Base-by-base conservation (phyloP, 2,113 vertebrate species). In the Apodemus sylvaticus region DNA sequence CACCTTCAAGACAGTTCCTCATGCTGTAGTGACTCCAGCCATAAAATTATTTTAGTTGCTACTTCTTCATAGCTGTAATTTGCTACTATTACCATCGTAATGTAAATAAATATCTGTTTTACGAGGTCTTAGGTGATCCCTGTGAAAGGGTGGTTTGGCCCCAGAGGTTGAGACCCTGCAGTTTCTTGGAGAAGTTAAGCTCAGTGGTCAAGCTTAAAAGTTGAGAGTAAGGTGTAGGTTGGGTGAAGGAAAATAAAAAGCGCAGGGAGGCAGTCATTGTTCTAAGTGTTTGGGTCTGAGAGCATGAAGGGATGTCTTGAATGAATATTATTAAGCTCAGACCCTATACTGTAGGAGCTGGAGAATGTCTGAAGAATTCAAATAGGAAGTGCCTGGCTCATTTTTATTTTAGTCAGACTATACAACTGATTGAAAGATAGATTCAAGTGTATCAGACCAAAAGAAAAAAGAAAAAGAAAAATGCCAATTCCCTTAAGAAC, bases 311-410 rank as follows among this genome's bases (percentile, higher is more conserved):
- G 26, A 29, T 70, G 42, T 86, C 36, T 3, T 11, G 70, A 90
- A 55, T 14, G 58, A 89, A 51, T 86, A 51, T 87, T 58, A n/a
- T 70, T 93, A 70, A 81, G 55, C 11, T 70, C 91, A 93, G n/a
- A 29, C 88, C 45, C 88, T 92, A 86, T 5, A 77, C 60, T 78
- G 12, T 83, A 81, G 90, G 87, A 89, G 29, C 70, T 83, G 74
- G 79, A 34, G 60, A 92, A 34, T 87, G 22, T 91, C 31, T 85
- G 11, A 94, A 39, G n/a, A 89, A 94, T 93, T 96, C 94, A 97
- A 93, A 29, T 94, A 66, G 89, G 36, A 95, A 94, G 48, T 81
- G 31, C 53, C 36, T 86, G 48, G 82, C 36, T 92, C 34, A 42
- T 71, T 81, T 92, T 90, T 53, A 29, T 81, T 93, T 97, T 93